phyloP scores from a whole-genome alignment of 1,140 invertebrate genomes.

The Drosophila tsacasi region DNA sequence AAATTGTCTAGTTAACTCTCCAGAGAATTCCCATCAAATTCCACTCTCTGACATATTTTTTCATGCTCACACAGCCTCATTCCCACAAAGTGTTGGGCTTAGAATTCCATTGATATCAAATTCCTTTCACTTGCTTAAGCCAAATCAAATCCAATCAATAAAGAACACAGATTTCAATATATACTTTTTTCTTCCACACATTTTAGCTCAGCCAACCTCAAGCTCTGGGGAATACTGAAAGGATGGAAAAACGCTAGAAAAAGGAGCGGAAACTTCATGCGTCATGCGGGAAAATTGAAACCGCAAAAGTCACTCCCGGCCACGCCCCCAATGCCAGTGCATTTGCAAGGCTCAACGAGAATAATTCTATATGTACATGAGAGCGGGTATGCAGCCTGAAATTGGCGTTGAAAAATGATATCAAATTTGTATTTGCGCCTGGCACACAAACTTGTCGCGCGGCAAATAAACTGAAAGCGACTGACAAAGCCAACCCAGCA shows the following conservation, averaged over 20 bases:
- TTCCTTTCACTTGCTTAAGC: constrained; percentile 41
- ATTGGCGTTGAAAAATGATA: constrained; percentile 64
- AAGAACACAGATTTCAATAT: constrained; percentile 38
- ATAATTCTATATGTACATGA: constrained; percentile 22
- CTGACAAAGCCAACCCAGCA: constrained; percentile 19
- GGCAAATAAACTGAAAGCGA: constrained; percentile 50
- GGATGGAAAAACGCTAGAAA: constrained; percentile 26
- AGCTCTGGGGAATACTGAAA: constrained; percentile 3
- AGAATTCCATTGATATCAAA: constrained; percentile 39
- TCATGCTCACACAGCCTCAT: neutral
- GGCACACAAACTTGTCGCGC: constrained; percentile 50
- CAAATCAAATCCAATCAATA: constrained; percentile 45
- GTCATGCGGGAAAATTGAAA: constrained; percentile 61
- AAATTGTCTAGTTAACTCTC: neutral
- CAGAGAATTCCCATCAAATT: no score
- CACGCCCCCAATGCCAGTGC: constrained; percentile 42
- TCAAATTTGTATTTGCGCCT: constrained; percentile 57
- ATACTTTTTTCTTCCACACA: constrained; percentile 7
- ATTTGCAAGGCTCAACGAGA: constrained; percentile 29
- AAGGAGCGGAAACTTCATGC: constrained; percentile 54
- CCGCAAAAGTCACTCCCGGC: constrained; percentile 49
- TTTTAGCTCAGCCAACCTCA: neutral
- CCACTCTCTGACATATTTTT: neutral
- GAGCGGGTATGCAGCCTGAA: constrained; percentile 9
- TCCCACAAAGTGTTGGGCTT: neutral